These are phyloP conservation scores for Drosophila kanekoi DNA, from an alignment of 2,888 invertebrate genomes.

Conservation along the genomic window DNA sequence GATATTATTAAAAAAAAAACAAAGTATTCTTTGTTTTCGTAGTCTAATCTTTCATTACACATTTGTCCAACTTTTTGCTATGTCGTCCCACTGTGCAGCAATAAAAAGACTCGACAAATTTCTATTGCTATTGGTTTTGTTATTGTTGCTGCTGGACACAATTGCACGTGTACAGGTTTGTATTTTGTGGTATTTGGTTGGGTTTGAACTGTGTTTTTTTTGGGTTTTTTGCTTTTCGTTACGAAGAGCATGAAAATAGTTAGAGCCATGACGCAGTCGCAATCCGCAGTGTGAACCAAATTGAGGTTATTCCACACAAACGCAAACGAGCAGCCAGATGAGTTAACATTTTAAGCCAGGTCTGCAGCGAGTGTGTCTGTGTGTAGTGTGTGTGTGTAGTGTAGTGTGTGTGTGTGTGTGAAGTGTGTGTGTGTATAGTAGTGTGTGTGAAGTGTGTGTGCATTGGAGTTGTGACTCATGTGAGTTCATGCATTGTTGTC, in stretches of 20 bases:
- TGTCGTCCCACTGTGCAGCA: conserved; percentile 6
- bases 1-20: neutral
- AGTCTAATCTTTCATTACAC: neutral
- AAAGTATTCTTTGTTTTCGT: neutral
- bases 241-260: conserved; percentile 46
- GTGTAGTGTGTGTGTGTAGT: conserved; percentile 4
- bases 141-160: conserved; percentile 40
- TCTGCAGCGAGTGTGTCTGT: conserved; percentile 18
- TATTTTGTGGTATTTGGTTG: conserved; percentile 15
- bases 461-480: conserved; percentile 54
- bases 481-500: conserved; percentile 56
- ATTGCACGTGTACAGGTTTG: conserved; percentile 55
- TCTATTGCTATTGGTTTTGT: conserved; percentile 13
- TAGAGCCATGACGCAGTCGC: conserved; percentile 76
- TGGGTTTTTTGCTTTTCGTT: conserved; percentile 40
- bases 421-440: neutral
- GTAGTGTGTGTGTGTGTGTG: conserved; percentile 11
- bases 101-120: conserved; percentile 17
- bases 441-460: conserved; percentile 11
- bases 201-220: conserved; percentile 24
- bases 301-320: conserved; percentile 76
- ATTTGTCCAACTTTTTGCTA: conserved; percentile 18
- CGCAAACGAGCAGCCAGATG: conserved; percentile 59
- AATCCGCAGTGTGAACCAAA: conserved; percentile 71
- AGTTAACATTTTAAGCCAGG: conserved; percentile 73